Evolutionary conservation across 2,888 invertebrate genomes (phyloP).

Genomic region (Calephelis perditalis): DNA sequence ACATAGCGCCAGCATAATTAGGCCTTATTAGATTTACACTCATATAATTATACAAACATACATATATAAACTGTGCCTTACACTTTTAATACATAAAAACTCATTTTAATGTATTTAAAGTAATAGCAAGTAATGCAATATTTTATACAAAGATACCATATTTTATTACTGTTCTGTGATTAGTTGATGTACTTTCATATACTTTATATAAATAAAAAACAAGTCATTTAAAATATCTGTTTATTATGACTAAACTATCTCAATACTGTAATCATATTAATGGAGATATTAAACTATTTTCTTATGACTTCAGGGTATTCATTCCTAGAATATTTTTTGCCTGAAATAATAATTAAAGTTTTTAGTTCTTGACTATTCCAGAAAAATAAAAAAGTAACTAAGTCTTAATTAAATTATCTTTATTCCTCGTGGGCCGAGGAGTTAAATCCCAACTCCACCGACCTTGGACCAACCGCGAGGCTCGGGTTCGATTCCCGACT

Average conservation of each 20-base stretch:
- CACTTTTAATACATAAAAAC: slow-evolving; percentile 35
- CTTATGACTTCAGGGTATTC: slow-evolving; percentile 51
- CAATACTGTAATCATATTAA: slow-evolving; percentile 15
- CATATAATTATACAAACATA: slow-evolving; percentile 11
- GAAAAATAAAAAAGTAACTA: too few relatives aligned
- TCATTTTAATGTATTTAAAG: slow-evolving; percentile 19
- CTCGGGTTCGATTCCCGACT: too few relatives aligned
- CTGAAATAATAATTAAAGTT: slow-evolving; percentile 39
- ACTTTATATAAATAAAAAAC: slow-evolving; percentile 10
- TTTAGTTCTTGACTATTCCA: background rate
- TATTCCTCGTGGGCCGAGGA: too few relatives aligned
- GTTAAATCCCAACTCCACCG: too few relatives aligned
- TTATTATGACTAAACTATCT: slow-evolving; percentile 12
- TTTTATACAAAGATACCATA: background rate
- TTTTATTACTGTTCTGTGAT: slow-evolving; percentile 10
- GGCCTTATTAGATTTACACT: slow-evolving; percentile 8
- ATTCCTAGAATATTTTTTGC: slow-evolving; percentile 70
- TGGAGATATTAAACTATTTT: background rate
- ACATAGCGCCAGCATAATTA: slow-evolving; percentile 61
- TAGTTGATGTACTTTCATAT: slow-evolving; percentile 10
- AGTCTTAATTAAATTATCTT: too few relatives aligned
- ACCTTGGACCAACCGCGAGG: too few relatives aligned
- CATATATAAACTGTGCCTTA: slow-evolving; percentile 44
- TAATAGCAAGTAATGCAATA: background rate
- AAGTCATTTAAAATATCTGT: background rate